Base-by-base conservation (phyloP, 2,888 invertebrate genomes). In the Drosophila fungiperda region DNA sequence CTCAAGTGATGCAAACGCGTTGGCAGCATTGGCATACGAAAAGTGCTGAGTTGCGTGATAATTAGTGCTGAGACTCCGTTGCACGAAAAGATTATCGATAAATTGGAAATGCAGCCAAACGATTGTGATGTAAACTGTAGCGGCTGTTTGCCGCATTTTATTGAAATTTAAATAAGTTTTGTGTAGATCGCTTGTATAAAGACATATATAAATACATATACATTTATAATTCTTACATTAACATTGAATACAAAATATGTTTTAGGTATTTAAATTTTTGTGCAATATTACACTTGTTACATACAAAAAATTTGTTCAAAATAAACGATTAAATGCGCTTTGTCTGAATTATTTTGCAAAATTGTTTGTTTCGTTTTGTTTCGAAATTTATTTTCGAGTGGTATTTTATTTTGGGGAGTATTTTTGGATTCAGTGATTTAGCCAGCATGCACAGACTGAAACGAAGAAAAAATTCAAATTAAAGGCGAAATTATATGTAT, bases 361-460 rank as follows among this genome's bases (percentile, higher is more conserved):
- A 77, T 75, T 68, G 38, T 38, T 68, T 61, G 29, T 72, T 71
- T 66, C 58, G 60, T 68, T 68, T 63, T n/a, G 26, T 70, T 64
- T 68, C 17, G 23, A 61, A 54, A 61, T 48, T 57, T 67, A 52
- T 32, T 52, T 36, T 64, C 26, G 65, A 68, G 64, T 70, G 55
- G 38, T 65, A 61, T 58, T 55, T n/a, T 38, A 38, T 72, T 74
- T 70, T 76, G 67, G 42, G 73, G 83, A 75, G 66, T 69, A 63
- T 74, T 73, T 73, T 65, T 72, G 68, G 71, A 59, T 77, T 82
- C 80, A 74, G 76, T 75, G 55, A 66, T 82, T 92, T 93, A 93
- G 89, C 92, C 93, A 87, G 93, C 93, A 92, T 93, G 93, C 89
- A 93, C 92, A 85, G 93, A 93, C 93, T 93, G 93, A 92, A 93